A percentile compares a stretch with the other conserved stretches of the same genome.
Evolutionary conservation across 2,797 vertebrate species (phyloP).

Genomic region (Parotocinclus haroldoi): DNA sequence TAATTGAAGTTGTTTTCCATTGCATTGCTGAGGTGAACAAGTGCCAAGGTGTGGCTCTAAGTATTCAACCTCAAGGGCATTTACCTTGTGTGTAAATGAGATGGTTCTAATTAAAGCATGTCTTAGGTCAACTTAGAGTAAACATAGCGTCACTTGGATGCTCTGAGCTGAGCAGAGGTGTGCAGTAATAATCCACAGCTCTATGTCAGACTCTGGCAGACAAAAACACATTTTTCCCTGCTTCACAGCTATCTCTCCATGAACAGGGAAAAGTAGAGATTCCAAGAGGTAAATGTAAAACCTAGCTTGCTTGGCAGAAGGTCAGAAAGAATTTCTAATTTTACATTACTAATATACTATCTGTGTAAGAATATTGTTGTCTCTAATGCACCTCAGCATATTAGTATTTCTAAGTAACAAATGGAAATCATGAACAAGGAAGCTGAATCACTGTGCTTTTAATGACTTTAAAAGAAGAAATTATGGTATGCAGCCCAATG

Average conservation of each 20-base stretch:
- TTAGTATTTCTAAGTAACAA: too few relatives aligned
- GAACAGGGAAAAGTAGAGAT: neutral
- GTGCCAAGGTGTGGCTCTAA: too few relatives aligned
- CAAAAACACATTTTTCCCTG: slow-evolving; percentile 1
- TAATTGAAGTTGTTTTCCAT: too few relatives aligned
- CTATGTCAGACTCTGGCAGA: slow-evolving; percentile 6
- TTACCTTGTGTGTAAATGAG: slow-evolving; percentile 1
- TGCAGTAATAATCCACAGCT: slow-evolving; percentile 26
- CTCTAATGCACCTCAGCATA: too few relatives aligned
- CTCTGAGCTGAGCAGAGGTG: slow-evolving; percentile 6
- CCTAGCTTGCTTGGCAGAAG: neutral
- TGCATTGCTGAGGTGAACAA: too few relatives aligned
- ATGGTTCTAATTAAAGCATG: slow-evolving; percentile 28
- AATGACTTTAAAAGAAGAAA: too few relatives aligned
- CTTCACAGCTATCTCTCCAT: slow-evolving; percentile 4
- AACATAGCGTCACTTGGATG: slow-evolving; percentile 4
- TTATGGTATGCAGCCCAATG: too few relatives aligned
- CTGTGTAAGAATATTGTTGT: too few relatives aligned
- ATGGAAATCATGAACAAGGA: too few relatives aligned
- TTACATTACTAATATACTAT: too few relatives aligned
- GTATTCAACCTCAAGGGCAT: neutral
- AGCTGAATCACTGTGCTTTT: too few relatives aligned
- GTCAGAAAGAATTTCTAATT: too few relatives aligned
- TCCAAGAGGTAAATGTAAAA: neutral
- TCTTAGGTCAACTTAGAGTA: slow-evolving; percentile 21